Base-by-base conservation (phyloP, 2,888 invertebrate species). In the Euzophera pinguis region DNA sequence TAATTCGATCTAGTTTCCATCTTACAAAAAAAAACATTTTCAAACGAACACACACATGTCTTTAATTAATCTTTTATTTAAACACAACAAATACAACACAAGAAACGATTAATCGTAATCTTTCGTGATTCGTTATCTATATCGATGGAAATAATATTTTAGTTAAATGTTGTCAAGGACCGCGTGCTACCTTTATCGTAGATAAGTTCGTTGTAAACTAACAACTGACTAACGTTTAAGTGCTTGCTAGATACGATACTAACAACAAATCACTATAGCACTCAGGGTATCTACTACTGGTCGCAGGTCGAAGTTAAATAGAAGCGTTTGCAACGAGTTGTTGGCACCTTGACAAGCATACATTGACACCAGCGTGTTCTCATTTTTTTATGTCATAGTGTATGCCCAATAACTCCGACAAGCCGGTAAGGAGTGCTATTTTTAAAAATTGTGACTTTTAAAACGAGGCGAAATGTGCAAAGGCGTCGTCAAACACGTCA, bases 1-100 rank as follows among this genome's bases (percentile, higher is more conserved):
- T 63, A 63, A 47, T 55, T 64, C 14, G 32, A 42, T 41, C 35
- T 52, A 34, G 53, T 53, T 47, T 59, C 57, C 27, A 54, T 39
- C 17, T 32, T 13, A 53, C 22, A 4, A 43, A 27, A 27, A n/a
- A 10, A 13, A 14, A 10, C 42, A 43, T 43, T 27, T 43, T 27
- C 27, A 13, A 8, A 29, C 13, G 13, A 6, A 12, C 13, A 29
- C 43, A 29, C 43, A 29, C 43, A 43, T 43, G 1, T 29, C 7
- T 43, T 43, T 9, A 0, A 43, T 14, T 13, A 7, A 43, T 6
- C 13, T 8, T 8, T 38, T 32, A 9, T 8, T 38, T 32, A 9
- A 32, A 9, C 13, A 38, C 7, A 38, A 13, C 38, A 13, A 7
- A 12, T 38, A 13, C 12, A 12, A 13, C 32, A 32, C 32, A 32